phyloP scores from a whole-genome alignment of 2,797 vertebrate genomes.

The Sebastes taczanowskii region DNA sequence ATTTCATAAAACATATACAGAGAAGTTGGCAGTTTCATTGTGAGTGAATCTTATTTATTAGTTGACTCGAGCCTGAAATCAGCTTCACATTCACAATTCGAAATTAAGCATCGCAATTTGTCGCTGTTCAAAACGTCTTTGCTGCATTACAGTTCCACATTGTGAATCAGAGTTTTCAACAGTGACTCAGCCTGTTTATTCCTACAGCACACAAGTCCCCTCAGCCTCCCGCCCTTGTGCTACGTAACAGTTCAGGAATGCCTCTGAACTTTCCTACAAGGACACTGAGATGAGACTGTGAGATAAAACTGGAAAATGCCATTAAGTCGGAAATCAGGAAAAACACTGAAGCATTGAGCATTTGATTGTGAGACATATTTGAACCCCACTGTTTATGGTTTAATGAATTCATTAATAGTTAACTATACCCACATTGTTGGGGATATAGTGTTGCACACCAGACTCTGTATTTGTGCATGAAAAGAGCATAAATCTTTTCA shows the following conservation, averaged over 20 bases:
- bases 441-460: not conserved
- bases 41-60: not conserved
- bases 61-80: not conserved
- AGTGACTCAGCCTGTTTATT: not conserved
- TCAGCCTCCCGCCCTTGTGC: not conserved
- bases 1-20: not conserved
- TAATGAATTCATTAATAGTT: not conserved
- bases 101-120: not conserved
- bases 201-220: not conserved
- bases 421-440: not conserved
- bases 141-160: not conserved
- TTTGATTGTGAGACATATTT: not conserved
- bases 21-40: not conserved
- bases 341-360: not conserved
- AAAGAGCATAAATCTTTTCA: not conserved
- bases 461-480: not conserved
- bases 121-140: not conserved
- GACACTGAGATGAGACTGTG: not conserved
- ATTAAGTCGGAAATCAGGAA: not conserved
- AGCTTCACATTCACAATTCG: not conserved
- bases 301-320: not conserved
- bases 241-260: conserved; percentile 2
- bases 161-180: not conserved
- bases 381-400: not conserved
- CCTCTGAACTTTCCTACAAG: not conserved